phyloP scores from a whole-genome alignment of 2,797 vertebrate species.

The Neomorphus geoffroyi region DNA sequence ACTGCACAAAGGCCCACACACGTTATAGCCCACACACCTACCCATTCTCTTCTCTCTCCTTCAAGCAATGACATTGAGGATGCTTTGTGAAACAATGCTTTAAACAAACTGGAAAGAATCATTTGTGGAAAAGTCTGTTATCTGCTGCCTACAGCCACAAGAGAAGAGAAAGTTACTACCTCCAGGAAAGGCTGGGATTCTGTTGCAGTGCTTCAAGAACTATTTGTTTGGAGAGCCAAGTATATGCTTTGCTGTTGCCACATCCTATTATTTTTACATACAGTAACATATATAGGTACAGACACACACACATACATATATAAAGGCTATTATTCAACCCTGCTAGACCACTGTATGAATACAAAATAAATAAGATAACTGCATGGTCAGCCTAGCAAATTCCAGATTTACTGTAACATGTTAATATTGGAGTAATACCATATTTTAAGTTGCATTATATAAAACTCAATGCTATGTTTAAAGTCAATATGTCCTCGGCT shows the following conservation, averaged over 20 bases:
- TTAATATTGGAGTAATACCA: background rate
- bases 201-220: background rate
- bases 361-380: background rate
- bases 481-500: background rate
- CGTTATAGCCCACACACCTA: accelerated
- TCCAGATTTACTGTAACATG: background rate
- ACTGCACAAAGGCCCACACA: background rate
- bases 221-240: slow-evolving; percentile 28
- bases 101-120: background rate
- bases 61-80: background rate
- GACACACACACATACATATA: background rate
- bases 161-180: background rate
- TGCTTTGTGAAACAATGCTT: background rate
- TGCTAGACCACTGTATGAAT: background rate
- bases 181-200: background rate
- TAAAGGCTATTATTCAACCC: background rate
- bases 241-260: background rate
- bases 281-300: background rate
- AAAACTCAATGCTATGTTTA: background rate
- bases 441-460: background rate
- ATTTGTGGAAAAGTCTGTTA: background rate
- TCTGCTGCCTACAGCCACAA: background rate
- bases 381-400: background rate
- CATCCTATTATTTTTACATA: background rate
- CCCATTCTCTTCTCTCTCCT: background rate